Evolutionary conservation across 64 coral and sea anemone genomes (phyloP).

Genomic region (Stichodactyla helianthus): DNA sequence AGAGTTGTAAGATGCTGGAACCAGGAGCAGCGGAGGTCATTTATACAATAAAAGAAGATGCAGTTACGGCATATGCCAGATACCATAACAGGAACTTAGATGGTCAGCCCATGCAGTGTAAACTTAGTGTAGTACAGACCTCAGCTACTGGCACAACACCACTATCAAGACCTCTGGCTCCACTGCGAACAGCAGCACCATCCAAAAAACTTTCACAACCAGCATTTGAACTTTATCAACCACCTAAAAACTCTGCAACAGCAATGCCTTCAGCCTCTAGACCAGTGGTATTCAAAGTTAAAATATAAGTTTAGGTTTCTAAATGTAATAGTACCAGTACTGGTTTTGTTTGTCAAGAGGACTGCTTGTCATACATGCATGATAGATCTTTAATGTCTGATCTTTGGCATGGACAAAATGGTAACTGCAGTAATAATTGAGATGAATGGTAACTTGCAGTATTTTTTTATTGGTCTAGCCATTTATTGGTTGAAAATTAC

Average conservation of each 20-base stretch:
- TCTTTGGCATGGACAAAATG: too few relatives aligned
- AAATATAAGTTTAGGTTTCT: slow-evolving; percentile 37
- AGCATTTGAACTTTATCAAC: not conserved
- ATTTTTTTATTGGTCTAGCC: too few relatives aligned
- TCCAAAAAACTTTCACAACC: not conserved
- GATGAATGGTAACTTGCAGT: too few relatives aligned
- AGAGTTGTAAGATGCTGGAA: slow-evolving; percentile 72
- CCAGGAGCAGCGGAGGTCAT: slow-evolving; percentile 75
- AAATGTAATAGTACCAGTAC: too few relatives aligned
- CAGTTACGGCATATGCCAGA: slow-evolving; percentile 51
- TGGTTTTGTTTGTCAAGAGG: too few relatives aligned
- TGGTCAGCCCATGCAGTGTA: slow-evolving; percentile 90
- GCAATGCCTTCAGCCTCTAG: slow-evolving; percentile 18
- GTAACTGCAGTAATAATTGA: too few relatives aligned
- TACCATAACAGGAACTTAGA: slow-evolving; percentile 90
- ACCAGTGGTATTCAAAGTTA: slow-evolving; percentile 94
- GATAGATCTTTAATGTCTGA: too few relatives aligned
- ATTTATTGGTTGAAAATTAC: too few relatives aligned
- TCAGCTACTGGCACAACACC: slow-evolving; percentile 49
- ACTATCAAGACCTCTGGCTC: slow-evolving; percentile 44
- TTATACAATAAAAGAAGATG: slow-evolving; percentile 70
- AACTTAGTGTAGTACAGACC: slow-evolving; percentile 55
- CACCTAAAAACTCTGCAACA: not conserved
- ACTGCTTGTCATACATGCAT: too few relatives aligned
- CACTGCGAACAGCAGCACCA: slow-evolving; percentile 23